Percentiles rank a stretch among this genome's conserved stretches.
These are phyloP conservation scores for Adela reaumurella DNA, from an alignment of 2,888 invertebrate genomes.

Conservation along the genomic window DNA sequence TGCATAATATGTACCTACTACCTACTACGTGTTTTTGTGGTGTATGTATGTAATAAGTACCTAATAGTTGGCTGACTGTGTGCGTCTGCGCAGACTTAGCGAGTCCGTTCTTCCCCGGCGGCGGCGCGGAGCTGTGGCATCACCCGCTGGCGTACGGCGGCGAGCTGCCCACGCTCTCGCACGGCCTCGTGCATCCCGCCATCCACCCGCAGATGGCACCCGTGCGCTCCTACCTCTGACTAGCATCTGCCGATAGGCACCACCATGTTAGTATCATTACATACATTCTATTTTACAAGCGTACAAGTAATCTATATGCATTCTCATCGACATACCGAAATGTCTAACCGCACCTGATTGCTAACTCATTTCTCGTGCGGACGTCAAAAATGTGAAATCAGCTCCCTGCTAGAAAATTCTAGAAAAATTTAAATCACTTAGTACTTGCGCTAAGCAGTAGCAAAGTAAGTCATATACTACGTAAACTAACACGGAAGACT, in stretches of 20 bases:
- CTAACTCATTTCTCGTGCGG: not conserved
- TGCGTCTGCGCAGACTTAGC: conserved; percentile 75
- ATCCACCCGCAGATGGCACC: conserved; percentile 94
- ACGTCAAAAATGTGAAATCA: no score
- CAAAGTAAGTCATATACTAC: no score
- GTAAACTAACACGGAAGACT: no score
- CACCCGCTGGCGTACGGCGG: conserved; percentile 77
- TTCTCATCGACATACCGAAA: not conserved
- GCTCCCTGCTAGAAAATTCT: no score
- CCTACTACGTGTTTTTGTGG: no score
- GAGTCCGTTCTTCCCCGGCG: conserved; percentile 88
- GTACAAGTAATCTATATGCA: no score
- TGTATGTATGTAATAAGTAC: no score
- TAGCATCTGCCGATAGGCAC: conserved; percentile 82
- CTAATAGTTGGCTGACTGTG: no score
- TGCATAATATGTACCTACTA: no score
- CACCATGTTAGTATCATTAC: conserved; percentile 65
- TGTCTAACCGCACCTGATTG: no score
- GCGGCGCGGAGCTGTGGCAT: conserved; percentile 92
- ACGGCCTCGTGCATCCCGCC: conserved; percentile 93
- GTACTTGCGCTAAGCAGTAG: no score
- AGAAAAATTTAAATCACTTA: no score
- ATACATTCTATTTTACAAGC: not conserved
- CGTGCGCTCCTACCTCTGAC: conserved; percentile 96
- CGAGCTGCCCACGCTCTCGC: conserved; percentile 82